Conservation (phyloP, 2,797 vertebrate species). For the Eulemur coronatus region DNA sequence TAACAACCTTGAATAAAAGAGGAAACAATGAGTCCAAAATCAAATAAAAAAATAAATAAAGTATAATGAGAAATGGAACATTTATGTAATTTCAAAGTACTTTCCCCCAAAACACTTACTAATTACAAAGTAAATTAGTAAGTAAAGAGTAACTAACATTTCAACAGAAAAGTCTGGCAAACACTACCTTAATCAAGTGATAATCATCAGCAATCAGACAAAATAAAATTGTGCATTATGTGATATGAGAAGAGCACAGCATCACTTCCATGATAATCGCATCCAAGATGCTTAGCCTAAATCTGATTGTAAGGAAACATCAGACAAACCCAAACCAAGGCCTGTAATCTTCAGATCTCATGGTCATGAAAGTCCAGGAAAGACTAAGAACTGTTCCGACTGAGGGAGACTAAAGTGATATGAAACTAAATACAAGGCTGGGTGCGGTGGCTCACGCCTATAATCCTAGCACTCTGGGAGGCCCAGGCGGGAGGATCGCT, state of each 20-base stretch:
- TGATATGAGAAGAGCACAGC: not conserved
- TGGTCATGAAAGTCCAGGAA: not conserved
- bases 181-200: not conserved
- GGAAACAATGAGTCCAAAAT: not conserved
- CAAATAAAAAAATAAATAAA: conserved; percentile 31
- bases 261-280: not conserved
- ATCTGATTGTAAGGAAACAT: not conserved
- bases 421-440: not conserved
- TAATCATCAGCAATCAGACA: not conserved
- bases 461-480: no score
- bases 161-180: not conserved
- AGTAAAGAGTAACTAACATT: not conserved
- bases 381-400: not conserved
- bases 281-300: conserved; percentile 1
- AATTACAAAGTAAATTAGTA: not conserved
- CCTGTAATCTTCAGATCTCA: not conserved
- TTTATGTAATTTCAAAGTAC: conserved; percentile 34
- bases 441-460: no score
- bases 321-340: not conserved
- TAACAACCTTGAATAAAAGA: conserved; percentile 33
- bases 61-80: not conserved
- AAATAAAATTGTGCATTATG: not conserved
- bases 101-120: not conserved
- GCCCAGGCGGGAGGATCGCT: no score
- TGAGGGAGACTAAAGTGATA: not conserved